Conservation (phyloP, 2,888 invertebrate genomes). For the Eilema depressum region DNA sequence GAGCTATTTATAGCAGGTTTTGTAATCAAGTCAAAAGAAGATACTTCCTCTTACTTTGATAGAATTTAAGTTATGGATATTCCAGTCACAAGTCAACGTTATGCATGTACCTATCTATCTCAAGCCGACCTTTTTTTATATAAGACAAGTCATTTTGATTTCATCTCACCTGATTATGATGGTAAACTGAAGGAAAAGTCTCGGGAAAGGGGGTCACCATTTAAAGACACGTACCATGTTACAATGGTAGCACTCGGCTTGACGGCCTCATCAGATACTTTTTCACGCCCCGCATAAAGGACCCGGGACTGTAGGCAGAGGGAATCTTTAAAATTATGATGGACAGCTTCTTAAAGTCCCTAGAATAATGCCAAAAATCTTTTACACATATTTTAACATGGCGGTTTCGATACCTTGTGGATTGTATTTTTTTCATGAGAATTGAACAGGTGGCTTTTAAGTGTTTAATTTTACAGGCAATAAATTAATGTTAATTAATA, state of each 20-base stretch:
- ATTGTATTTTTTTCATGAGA: conserved; percentile 3
- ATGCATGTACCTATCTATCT: no score
- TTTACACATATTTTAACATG: background rate
- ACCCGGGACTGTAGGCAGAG: no score
- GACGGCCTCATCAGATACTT: no score
- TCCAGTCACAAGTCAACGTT: background rate
- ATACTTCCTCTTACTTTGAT: background rate
- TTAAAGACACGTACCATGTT: no score
- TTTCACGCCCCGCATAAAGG: no score
- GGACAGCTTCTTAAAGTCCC: background rate
- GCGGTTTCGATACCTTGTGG: background rate
- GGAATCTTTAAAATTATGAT: background rate
- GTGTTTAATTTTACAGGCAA: background rate
- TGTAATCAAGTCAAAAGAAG: background rate
- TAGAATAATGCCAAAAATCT: no score
- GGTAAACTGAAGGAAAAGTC: no score
- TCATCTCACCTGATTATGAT: no score
- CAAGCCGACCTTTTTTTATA: no score
- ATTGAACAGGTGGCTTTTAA: background rate
- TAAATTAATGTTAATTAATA: background rate
- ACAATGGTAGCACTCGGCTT: no score
- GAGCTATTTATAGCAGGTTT: background rate
- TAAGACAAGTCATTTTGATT: no score
- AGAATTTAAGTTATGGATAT: background rate
- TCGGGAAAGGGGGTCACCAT: no score